Evolutionary conservation across 2,113 vertebrate genomes (phyloP).

Genomic region (Macroglossus sobrinus): DNA sequence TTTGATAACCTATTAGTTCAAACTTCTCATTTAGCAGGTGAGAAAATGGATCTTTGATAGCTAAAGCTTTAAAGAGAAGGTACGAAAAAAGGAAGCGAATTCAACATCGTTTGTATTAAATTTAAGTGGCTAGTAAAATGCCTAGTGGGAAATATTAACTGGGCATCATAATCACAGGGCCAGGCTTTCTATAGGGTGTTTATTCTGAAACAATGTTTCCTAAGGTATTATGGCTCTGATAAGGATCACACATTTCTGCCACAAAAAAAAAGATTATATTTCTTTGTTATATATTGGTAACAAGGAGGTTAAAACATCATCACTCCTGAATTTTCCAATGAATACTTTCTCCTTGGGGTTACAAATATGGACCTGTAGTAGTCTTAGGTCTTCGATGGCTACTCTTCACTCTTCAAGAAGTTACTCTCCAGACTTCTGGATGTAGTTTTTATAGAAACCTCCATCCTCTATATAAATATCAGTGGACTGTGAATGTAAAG

Average conservation of each 20-base stretch:
- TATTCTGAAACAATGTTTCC: neutral
- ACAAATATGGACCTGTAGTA: neutral
- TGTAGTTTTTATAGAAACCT: neutral
- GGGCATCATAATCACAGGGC: neutral
- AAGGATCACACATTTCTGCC: neutral
- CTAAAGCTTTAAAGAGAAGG: neutral
- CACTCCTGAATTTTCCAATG: neutral
- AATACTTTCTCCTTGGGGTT: neutral
- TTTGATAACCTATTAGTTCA: neutral
- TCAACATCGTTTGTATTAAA: neutral
- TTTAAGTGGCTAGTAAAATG: neutral
- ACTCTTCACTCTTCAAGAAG: neutral
- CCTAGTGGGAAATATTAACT: neutral
- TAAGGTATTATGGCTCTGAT: neutral
- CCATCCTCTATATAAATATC: rapidly evolving
- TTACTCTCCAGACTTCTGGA: neutral
- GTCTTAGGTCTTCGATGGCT: neutral
- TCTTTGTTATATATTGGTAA: neutral
- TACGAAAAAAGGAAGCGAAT: neutral
- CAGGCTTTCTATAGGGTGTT: neutral
- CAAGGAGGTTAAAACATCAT: neutral
- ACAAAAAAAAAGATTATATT: neutral
- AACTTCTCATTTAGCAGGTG: neutral
- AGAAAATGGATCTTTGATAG: neutral
- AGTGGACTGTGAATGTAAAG: neutral